A percentile compares a stretch with the other conserved stretches of the same genome.
These are phyloP conservation scores for Oryzias dopingdopingensis DNA, from an alignment of 2,797 vertebrate species.

Conservation along the genomic window DNA sequence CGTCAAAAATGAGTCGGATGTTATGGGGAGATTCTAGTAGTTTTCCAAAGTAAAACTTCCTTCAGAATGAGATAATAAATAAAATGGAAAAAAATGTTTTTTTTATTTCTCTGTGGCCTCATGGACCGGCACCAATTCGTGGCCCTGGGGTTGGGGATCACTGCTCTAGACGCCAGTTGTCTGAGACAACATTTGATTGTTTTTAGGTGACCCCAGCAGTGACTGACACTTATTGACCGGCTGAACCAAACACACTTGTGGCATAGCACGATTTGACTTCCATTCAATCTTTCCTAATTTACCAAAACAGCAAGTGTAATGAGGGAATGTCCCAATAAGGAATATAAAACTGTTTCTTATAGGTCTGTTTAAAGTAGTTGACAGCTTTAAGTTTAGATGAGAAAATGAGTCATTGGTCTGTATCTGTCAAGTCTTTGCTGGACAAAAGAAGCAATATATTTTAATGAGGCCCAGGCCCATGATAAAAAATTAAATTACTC, in stretches of 20 bases:
- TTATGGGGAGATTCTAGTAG: no score
- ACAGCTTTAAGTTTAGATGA: conserved; percentile 16
- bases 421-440: conserved; percentile 38
- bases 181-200: conserved; percentile 50
- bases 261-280: conserved; percentile 42
- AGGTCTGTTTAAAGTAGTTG: conserved; percentile 27
- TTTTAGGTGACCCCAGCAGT: conserved; percentile 56
- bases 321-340: conserved; percentile 15
- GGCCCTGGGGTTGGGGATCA: background rate
- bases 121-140: no score
- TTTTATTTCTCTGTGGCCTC: no score
- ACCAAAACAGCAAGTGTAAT: conserved; percentile 18
- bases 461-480: conserved; percentile 47
- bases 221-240: conserved; percentile 63
- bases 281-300: conserved; percentile 35
- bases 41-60: no score
- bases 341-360: conserved; percentile 24
- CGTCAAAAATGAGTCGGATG: no score
- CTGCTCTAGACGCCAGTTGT: conserved; percentile 55
- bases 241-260: conserved; percentile 48
- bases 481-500: conserved; percentile 62
- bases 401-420: conserved; percentile 46
- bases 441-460: conserved; percentile 60
- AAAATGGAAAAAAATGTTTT: no score
- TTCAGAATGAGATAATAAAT: no score